Evolutionary conservation across 2,888 invertebrate genomes (phyloP).

Genomic region (Sericinus montela): DNA sequence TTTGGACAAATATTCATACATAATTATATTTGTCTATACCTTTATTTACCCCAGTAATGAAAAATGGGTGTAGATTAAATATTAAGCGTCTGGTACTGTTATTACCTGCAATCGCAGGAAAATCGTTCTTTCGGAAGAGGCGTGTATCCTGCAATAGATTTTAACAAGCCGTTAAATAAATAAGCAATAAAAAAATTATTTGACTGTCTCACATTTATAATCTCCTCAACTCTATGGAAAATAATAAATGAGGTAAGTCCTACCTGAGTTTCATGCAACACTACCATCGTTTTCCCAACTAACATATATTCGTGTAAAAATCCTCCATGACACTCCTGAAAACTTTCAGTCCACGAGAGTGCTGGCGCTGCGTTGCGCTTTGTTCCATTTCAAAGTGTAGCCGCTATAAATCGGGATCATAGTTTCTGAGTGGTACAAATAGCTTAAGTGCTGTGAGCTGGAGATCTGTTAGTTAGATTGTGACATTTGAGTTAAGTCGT

Average conservation of each 20-base stretch:
- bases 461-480: background rate
- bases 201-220: no score
- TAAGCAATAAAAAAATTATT: no score
- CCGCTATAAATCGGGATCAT: slow-evolving; percentile 15
- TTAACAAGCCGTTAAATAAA: no score
- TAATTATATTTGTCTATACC: no score
- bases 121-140: no score
- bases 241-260: slow-evolving; percentile 19
- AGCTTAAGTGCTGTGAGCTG: background rate
- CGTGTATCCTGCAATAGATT: no score
- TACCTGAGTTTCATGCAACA: slow-evolving; percentile 5
- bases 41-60: no score
- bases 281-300: slow-evolving; percentile 14
- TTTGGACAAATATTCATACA: no score
- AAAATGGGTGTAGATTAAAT: no score
- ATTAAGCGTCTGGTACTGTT: no score
- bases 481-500: no score
- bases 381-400: slow-evolving; percentile 2
- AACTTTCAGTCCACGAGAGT: slow-evolving; percentile 16
- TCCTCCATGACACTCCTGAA: slow-evolving; percentile 15
- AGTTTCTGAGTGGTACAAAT: slow-evolving; percentile 4
- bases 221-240: background rate
- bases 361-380: slow-evolving; percentile 14
- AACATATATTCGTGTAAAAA: slow-evolving; percentile 21
- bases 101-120: no score